These are phyloP conservation scores for Sorex fumeus DNA, from an alignment of 2,113 vertebrate genomes.

Conservation along the genomic window DNA sequence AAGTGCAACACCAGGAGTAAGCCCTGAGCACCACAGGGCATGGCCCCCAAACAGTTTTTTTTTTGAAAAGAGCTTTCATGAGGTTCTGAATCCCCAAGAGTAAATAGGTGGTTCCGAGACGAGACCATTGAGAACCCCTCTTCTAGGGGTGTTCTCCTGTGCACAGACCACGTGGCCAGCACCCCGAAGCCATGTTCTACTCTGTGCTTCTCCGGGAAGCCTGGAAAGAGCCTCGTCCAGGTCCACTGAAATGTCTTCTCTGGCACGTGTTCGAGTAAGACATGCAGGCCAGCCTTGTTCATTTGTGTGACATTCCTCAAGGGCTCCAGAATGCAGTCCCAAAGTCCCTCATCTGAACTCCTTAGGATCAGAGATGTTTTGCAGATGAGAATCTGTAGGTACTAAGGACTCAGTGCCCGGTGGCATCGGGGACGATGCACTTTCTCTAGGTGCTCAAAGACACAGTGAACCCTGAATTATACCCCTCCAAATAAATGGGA, in stretches of 20 bases:
- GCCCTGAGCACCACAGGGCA: too few relatives aligned
- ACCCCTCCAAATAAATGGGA: background rate
- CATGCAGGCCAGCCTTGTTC: background rate
- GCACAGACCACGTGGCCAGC: fast-evolving
- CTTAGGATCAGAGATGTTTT: background rate
- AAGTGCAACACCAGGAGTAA: too few relatives aligned
- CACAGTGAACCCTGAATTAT: background rate
- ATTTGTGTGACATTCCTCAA: background rate
- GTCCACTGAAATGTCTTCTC: background rate
- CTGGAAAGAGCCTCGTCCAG: background rate
- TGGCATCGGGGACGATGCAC: background rate
- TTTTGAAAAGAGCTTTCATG: background rate
- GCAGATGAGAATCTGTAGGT: background rate
- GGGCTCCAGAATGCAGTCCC: too few relatives aligned
- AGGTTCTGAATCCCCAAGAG: background rate
- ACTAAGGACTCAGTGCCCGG: fast-evolving
- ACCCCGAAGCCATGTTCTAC: fast-evolving
- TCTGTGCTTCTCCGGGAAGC: background rate
- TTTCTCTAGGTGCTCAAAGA: background rate
- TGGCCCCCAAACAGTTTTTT: background rate
- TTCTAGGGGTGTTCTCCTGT: background rate
- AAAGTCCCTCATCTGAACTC: background rate
- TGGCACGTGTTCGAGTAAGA: background rate
- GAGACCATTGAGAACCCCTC: background rate
- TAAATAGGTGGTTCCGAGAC: background rate